Base-by-base conservation (phyloP, 2,113 vertebrate species). In the Monopterus albus region DNA sequence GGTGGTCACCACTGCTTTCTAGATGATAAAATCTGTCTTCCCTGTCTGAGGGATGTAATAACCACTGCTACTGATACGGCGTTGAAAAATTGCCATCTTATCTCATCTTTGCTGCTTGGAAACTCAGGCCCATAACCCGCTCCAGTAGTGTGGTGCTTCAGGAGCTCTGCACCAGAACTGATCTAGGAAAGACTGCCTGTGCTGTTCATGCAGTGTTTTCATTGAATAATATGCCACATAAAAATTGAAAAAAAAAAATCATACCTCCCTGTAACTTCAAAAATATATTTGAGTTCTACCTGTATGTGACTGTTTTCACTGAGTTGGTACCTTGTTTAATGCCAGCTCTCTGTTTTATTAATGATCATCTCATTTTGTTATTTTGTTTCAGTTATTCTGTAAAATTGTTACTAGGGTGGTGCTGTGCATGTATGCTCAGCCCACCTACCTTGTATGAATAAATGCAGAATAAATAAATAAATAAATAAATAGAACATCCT, bases 91-190 rank as follows among this genome's bases (percentile, higher is more conserved):
- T 75, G 38, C 38, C 11, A 58, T 47, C 47, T 82, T 65, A 67
- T 79, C 64, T 74, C 55, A 77, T 82, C 50, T 59, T 21, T 63
- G n/a, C n/a, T n/a, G n/a, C n/a, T n/a, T n/a, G n/a, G 33, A n/a
- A 7, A 13, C 33, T 56, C 6, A 21, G 42, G 38, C 47, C 38
- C 33, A 35, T 57, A 52, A 63, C 57, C 63, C 5, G n/a, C 66
- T 74, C 47, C 71, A 70, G 29, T 50, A 62, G 20, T 33, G 62
- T 59, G 59, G 67, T 64, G 53, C 57, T 50, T 13, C 43, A 25
- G 17, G 55, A 72, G 40, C 58, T 21, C 13, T 13, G 46, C 72
- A 55, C n/a, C 46, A 65, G 62, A 69, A 38, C 63, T 23, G 23
- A 57, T 61, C n/a, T 31, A 35, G 13, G 57, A 63, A 42, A 81